A percentile compares a stretch with the other conserved stretches of the same genome.
These are phyloP conservation scores for Nephrotoma flavescens DNA, from an alignment of 2,888 invertebrate genomes.

Conservation along the genomic window DNA sequence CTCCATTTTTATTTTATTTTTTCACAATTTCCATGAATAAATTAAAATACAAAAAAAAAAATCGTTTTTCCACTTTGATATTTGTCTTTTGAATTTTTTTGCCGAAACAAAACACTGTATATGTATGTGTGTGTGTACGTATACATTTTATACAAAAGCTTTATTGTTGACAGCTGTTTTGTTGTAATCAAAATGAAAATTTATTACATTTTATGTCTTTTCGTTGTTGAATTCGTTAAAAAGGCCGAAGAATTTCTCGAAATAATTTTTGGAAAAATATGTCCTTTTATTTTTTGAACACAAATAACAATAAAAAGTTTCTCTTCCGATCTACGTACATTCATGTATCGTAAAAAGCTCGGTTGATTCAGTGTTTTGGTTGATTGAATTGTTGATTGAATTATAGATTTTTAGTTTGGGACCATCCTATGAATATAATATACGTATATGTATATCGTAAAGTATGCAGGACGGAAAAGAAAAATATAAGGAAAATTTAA, in stretches of 20 bases:
- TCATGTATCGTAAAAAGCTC: neutral
- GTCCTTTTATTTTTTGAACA: neutral
- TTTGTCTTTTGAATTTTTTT: neutral
- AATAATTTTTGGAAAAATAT: neutral
- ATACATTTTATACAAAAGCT: neutral
- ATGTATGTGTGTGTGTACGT: too few species aligned
- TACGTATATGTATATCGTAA: neutral
- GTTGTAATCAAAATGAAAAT: neutral
- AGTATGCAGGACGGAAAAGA: neutral
- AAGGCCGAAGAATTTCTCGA: neutral
- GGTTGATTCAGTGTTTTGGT: neutral
- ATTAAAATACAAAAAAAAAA: neutral
- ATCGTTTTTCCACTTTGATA: neutral
- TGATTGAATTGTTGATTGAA: neutral
- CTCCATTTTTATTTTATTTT: neutral
- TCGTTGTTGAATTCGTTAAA: neutral
- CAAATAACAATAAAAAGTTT: neutral
- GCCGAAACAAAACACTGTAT: neutral
- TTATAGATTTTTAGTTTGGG: neutral
- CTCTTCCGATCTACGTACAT: neutral
- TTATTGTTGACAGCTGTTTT: neutral
- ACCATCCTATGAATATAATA: neutral
- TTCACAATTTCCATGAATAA: neutral
- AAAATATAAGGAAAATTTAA: neutral
- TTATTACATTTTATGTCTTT: neutral